A percentile compares a stretch with the other conserved stretches of the same genome.
Evolutionary conservation across 2,888 invertebrate genomes (phyloP).

Genomic region (Tachystola acroxantha): DNA sequence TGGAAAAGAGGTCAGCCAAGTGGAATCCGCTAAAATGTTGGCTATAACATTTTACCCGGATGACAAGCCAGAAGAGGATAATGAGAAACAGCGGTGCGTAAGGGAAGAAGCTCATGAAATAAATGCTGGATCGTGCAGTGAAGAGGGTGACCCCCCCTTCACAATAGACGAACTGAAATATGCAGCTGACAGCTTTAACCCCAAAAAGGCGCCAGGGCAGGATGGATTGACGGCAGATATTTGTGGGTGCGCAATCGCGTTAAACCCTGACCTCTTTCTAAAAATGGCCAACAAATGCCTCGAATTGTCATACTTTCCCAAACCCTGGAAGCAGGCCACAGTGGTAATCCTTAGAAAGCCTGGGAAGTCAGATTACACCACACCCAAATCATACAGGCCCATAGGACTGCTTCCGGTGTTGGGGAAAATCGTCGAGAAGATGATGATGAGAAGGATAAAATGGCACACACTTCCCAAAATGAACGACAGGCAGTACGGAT

Average conservation of each 20-base stretch:
- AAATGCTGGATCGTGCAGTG: background rate
- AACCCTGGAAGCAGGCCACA: background rate
- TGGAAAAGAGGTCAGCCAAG: background rate
- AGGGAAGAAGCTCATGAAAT: no score
- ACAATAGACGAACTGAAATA: slow-evolving; percentile 5
- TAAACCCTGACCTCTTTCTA: background rate
- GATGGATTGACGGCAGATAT: slow-evolving; percentile 15
- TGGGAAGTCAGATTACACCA: background rate
- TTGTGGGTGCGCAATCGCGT: background rate
- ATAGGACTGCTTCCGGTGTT: background rate
- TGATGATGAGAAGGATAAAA: background rate
- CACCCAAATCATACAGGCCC: background rate
- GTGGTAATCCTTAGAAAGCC: background rate
- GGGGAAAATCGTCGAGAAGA: background rate
- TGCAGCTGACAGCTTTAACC: slow-evolving; percentile 5
- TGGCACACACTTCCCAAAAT: background rate
- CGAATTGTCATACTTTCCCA: no score
- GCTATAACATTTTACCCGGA: slow-evolving; percentile 6
- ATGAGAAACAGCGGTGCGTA: no score
- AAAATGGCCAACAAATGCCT: no score
- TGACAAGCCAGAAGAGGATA: background rate
- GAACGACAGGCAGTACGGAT: slow-evolving; percentile 7
- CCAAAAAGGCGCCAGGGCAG: slow-evolving; percentile 13
- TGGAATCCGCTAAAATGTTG: slow-evolving; percentile 7
- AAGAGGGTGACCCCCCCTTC: slow-evolving; percentile 8